Evolutionary conservation across 1,140 invertebrate genomes (phyloP).

Genomic region (Eueides isabella): DNA sequence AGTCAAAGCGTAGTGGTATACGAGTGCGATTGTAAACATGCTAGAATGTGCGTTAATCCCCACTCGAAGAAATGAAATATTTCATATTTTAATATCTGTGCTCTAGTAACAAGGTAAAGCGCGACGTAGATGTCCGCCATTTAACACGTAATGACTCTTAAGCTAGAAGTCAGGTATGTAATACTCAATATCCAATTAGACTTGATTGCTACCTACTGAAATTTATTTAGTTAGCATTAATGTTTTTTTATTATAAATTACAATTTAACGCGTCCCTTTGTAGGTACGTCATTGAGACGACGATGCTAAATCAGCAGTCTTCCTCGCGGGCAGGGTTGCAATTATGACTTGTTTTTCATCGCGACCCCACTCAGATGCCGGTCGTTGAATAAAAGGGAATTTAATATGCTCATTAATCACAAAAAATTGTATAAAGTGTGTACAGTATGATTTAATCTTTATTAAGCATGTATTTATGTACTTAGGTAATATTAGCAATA

Average conservation of each 20-base stretch:
- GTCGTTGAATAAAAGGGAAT: slow-evolving; percentile 76
- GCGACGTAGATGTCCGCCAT: no score
- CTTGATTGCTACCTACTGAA: not conserved
- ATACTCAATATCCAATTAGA: not conserved
- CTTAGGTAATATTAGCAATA: not conserved
- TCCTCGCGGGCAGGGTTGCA: slow-evolving; percentile 60
- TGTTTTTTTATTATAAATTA: slow-evolving; percentile 62
- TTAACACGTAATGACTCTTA: no score
- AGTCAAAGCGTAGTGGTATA: no score
- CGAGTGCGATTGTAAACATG: no score
- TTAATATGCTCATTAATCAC: slow-evolving; percentile 82
- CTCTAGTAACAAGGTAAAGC: no score
- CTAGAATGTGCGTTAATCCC: no score
- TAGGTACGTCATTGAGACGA: slow-evolving; percentile 23
- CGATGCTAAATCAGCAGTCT: slow-evolving; percentile 44
- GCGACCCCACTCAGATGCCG: slow-evolving; percentile 51
- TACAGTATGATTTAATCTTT: not conserved
- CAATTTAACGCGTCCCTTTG: slow-evolving; percentile 39
- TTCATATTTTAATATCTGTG: no score
- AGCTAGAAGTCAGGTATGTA: no score
- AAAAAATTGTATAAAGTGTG: slow-evolving; percentile 65
- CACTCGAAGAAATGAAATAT: no score
- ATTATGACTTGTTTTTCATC: slow-evolving; percentile 74
- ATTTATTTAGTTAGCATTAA: slow-evolving; percentile 25
- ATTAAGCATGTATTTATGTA: not conserved